A percentile compares a stretch with the other conserved stretches of the same genome.
Conservation (phyloP, 2,797 vertebrate genomes). For the Bothrops alternatus region DNA sequence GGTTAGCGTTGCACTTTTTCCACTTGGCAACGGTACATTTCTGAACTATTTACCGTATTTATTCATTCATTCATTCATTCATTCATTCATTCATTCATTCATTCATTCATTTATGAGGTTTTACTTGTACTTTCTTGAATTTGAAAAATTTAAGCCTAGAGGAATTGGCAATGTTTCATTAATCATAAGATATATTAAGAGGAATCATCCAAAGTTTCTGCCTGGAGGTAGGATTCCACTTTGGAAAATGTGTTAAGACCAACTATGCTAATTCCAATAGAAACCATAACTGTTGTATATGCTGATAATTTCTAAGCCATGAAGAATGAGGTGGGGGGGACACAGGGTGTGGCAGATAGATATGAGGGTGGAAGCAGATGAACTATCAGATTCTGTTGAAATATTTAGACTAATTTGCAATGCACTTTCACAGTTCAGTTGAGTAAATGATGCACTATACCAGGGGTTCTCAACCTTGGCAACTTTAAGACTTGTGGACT, state of each 20-base stretch:
- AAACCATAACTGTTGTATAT: not conserved
- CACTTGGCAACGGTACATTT: not conserved
- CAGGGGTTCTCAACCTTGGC: too few relatives aligned
- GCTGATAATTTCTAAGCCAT: not conserved
- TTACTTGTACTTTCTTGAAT: not conserved
- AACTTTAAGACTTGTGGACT: too few relatives aligned
- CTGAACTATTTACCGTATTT: not conserved
- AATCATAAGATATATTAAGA: not conserved
- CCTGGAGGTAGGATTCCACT: not conserved
- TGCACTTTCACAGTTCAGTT: not conserved
- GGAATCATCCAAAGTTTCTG: not conserved
- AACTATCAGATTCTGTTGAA: not conserved
- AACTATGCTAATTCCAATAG: not conserved
- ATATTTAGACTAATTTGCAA: too few relatives aligned
- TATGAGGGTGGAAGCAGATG: not conserved
- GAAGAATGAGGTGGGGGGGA: not conserved
- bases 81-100: not conserved
- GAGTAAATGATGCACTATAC: not conserved
- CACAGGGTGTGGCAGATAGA: not conserved
- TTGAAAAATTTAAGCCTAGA: conserved; percentile 1
- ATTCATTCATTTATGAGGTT: not conserved
- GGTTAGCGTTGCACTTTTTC: not conserved
- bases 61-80: not conserved
- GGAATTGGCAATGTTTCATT: conserved; percentile 1
- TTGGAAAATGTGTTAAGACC: not conserved